phyloP scores from a whole-genome alignment of 2,888 invertebrate species.

The Amitus sp. region DNA sequence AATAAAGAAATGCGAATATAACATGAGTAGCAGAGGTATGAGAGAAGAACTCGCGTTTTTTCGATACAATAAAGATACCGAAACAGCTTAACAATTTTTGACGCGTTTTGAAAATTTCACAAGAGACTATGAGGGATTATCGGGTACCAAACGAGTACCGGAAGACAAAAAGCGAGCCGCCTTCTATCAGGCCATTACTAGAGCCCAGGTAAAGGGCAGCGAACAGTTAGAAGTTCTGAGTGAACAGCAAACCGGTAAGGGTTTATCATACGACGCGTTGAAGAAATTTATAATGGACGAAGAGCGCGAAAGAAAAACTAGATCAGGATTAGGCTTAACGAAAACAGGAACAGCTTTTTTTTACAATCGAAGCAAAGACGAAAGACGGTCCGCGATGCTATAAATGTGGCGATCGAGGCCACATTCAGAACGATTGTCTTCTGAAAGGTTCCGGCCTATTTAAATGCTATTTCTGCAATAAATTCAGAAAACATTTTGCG shows the following conservation, averaged over 20 bases:
- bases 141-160: conserved; percentile 22
- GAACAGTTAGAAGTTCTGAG: conserved; percentile 36
- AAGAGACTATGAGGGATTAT: conserved; percentile 28
- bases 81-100: conserved; percentile 31
- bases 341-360: not conserved
- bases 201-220: conserved; percentile 23
- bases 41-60: conserved; percentile 30
- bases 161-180: conserved; percentile 38
- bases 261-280: conserved; percentile 28
- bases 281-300: conserved; percentile 31
- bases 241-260: conserved; percentile 24
- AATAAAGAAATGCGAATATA: conserved; percentile 35
- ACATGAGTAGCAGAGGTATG: conserved; percentile 26
- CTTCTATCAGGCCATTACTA: conserved; percentile 21
- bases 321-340: conserved; percentile 21
- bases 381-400: conserved; percentile 13
- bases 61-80: conserved; percentile 21
- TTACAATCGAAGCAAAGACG: not conserved
- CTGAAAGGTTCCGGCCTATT: conserved; percentile 12
- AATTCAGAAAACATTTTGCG: conserved; percentile 7
- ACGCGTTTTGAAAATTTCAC: conserved; percentile 35
- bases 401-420: conserved; percentile 33
- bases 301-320: conserved; percentile 34
- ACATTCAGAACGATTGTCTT: conserved; percentile 25
- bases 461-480: conserved; percentile 17